phyloP scores from a whole-genome alignment of 2,113 vertebrate species.

The Forbesichthys papilliferus region DNA sequence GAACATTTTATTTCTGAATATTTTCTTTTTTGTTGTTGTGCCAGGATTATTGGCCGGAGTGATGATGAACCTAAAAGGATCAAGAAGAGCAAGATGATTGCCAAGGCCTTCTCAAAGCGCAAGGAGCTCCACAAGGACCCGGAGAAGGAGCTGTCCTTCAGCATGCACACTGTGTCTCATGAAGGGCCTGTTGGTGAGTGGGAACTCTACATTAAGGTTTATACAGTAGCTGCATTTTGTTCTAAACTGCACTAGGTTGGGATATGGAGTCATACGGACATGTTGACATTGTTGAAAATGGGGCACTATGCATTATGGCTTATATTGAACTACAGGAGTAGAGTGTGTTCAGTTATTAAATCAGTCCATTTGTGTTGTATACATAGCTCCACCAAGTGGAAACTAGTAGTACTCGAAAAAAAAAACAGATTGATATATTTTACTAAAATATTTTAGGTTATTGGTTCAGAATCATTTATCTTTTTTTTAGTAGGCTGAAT shows the following conservation, averaged over 20 bases:
- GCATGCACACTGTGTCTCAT: conserved; percentile 94
- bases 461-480: neutral
- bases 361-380: neutral
- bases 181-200: conserved; percentile 91
- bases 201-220: neutral
- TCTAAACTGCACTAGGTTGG: neutral
- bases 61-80: conserved; percentile 95
- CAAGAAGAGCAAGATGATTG: conserved; percentile 99
- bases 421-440: neutral
- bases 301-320: no score
- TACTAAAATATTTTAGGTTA: neutral
- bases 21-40: neutral
- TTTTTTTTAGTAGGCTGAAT: neutral
- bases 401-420: conserved; percentile 11
- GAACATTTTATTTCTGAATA: neutral
- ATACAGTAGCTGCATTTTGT: neutral
- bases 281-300: neutral
- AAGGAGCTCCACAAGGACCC: conserved; percentile 94
- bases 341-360: neutral
- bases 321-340: neutral
- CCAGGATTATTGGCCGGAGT: conserved; percentile 89
- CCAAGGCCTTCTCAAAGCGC: conserved; percentile 94
- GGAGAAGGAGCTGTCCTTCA: conserved; percentile 92
- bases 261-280: neutral
- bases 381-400: conserved; percentile 36